Conservation (phyloP, 2,113 vertebrate genomes). For the Gracilinanus agilis region DNA sequence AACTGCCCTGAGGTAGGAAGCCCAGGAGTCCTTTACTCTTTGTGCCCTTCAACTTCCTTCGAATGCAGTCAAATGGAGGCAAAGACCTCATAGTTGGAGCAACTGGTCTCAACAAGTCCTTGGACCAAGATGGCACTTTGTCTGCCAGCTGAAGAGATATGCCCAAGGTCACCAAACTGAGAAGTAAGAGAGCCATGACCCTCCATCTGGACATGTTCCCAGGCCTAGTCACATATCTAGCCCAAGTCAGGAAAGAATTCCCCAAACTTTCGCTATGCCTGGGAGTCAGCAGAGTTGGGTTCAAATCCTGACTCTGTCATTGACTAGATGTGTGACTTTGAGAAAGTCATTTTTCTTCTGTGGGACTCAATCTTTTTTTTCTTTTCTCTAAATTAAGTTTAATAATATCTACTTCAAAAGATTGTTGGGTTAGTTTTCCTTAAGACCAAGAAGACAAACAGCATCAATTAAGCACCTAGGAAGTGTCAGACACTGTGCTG, state of each 20-base stretch:
- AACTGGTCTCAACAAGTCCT: background rate
- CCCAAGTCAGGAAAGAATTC: background rate
- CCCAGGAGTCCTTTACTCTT: background rate
- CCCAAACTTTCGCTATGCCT: background rate
- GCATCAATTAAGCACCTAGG: background rate
- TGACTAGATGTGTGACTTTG: background rate
- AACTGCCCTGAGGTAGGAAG: background rate
- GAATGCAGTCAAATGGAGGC: background rate
- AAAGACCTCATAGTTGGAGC: background rate
- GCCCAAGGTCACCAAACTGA: background rate
- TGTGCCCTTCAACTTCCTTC: background rate
- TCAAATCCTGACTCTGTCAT: background rate
- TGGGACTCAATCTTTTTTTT: background rate
- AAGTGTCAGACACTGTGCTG: background rate
- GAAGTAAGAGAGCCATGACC: background rate
- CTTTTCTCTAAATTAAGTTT: background rate
- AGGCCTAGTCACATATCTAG: background rate
- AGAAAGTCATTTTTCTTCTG: background rate
- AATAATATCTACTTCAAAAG: background rate
- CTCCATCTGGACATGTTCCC: background rate
- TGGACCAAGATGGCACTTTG: background rate
- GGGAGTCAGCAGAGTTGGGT: background rate
- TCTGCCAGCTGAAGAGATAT: background rate
- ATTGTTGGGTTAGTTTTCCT: background rate
- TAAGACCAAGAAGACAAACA: background rate